phyloP scores from a whole-genome alignment of 2,888 invertebrate species.

The Oscheius sp. region DNA sequence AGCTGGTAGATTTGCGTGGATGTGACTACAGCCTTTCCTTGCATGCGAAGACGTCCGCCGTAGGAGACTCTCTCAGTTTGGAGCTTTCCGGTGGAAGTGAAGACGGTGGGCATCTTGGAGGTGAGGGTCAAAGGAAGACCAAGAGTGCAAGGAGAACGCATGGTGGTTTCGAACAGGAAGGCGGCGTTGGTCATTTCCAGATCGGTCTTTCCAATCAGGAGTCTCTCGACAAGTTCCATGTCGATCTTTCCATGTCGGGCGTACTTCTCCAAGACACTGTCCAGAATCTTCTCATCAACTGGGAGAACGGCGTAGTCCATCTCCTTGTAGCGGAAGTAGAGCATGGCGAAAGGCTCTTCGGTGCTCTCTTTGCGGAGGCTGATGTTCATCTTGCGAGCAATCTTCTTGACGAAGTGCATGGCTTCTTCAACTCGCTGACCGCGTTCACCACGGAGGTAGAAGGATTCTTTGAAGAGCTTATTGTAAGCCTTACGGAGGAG shows the following conservation, averaged over 20 bases:
- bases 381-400: conserved; percentile 59
- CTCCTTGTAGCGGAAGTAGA: conserved; percentile 59
- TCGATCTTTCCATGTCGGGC: conserved; percentile 43
- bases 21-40: conserved; percentile 40
- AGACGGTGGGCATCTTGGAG: conserved; percentile 48
- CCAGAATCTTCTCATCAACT: conserved; percentile 48
- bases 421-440: conserved; percentile 38
- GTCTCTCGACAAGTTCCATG: conserved; percentile 35
- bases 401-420: conserved; percentile 47
- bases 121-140: conserved; percentile 60
- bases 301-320: conserved; percentile 63
- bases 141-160: conserved; percentile 57
- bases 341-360: conserved; percentile 47
- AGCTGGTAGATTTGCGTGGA: conserved; percentile 47
- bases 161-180: conserved; percentile 47
- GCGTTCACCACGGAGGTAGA: conserved; percentile 1
- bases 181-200: conserved; percentile 44
- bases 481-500: conserved; percentile 46
- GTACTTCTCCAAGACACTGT: conserved; percentile 42
- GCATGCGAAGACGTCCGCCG: conserved; percentile 39
- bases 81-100: conserved; percentile 40
- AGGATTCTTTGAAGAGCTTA: conserved; percentile 30
- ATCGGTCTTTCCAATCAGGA: conserved; percentile 38
- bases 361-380: conserved; percentile 39
- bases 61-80: conserved; percentile 39